These are phyloP conservation scores for Lepus townsendii DNA, from an alignment of 2,797 vertebrate genomes.

Conservation along the genomic window DNA sequence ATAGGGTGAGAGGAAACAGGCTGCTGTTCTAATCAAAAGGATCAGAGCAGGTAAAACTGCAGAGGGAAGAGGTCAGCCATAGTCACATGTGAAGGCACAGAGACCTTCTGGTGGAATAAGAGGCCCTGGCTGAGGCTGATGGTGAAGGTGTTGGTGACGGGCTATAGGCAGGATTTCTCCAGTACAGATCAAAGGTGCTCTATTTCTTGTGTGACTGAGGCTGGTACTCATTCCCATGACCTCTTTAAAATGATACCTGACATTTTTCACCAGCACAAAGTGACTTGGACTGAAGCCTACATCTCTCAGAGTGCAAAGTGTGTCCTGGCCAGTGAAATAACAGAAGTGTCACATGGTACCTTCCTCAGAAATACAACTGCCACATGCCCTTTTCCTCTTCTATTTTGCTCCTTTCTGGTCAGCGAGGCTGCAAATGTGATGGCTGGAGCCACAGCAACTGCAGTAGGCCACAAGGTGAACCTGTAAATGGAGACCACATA, in stretches of 20 bases:
- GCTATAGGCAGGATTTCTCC: neutral
- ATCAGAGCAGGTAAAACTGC: rapidly evolving
- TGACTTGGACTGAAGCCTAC: neutral
- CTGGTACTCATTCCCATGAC: neutral
- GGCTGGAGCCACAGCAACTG: neutral
- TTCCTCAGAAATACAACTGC: neutral
- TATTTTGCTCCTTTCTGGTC: neutral
- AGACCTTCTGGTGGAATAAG: neutral
- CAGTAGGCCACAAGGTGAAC: neutral
- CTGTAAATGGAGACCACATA: neutral
- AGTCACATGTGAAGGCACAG: neutral
- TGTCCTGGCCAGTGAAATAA: neutral
- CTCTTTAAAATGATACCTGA: neutral
- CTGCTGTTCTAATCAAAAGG: neutral
- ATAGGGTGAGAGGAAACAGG: neutral
- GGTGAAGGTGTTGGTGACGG: neutral
- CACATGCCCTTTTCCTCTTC: neutral
- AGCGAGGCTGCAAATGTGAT: neutral
- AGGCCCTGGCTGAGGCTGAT: neutral
- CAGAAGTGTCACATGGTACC: neutral
- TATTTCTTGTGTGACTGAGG: neutral
- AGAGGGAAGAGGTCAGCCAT: rapidly evolving
- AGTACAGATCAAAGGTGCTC: neutral
- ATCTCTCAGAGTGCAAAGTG: neutral
- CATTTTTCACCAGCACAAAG: neutral